Conservation (phyloP, 2,888 invertebrate species). For the Trachelus tabidus region DNA sequence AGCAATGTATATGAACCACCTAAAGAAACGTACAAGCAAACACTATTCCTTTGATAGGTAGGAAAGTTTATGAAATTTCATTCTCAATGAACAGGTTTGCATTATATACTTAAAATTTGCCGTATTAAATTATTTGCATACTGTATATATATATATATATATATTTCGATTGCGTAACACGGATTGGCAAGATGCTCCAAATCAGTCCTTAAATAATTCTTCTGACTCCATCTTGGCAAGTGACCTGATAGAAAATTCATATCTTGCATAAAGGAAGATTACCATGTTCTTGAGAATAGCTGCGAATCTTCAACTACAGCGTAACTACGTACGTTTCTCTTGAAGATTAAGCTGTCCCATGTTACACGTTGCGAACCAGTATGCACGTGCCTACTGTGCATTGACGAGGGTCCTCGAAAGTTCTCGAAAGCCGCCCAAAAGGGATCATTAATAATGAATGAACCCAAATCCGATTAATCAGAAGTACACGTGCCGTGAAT, state of each 20-base stretch:
- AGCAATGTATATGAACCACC: not conserved
- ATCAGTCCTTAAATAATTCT: not conserved
- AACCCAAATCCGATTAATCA: not conserved
- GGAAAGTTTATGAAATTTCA: not conserved
- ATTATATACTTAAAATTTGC: not conserved
- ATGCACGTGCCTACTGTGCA: not conserved
- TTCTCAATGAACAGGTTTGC: not conserved
- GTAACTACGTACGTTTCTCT: not conserved
- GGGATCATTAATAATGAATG: not conserved
- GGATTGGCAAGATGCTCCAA: not conserved
- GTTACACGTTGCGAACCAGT: not conserved
- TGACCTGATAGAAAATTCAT: not conserved
- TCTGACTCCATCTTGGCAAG: not conserved
- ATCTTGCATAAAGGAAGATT: not conserved
- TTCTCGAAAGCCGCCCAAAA: not conserved
- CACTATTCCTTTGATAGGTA: not conserved
- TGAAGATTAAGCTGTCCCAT: not conserved
- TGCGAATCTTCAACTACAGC: not conserved
- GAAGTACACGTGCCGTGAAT: not conserved
- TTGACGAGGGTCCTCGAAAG: not conserved
- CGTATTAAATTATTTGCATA: not conserved
- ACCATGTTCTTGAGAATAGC: not conserved
- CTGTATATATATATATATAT: not conserved
- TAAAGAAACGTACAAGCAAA: not conserved
- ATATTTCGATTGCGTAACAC: not conserved